phyloP scores from a whole-genome alignment of 2,888 invertebrate species.

The Ceratothoa steindachneri region DNA sequence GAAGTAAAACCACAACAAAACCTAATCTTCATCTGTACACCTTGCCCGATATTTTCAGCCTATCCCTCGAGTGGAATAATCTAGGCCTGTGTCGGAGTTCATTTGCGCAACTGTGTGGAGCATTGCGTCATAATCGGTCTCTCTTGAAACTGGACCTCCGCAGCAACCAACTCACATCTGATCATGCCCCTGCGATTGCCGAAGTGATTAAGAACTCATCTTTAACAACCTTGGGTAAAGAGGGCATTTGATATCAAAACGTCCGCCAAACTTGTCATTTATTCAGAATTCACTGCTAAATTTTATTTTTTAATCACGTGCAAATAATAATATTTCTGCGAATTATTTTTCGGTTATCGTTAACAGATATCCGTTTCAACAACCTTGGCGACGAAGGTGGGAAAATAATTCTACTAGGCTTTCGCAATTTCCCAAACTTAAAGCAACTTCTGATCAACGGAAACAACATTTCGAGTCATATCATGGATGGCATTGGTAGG shows the following conservation, averaged over 20 bases:
- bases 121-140: constrained; percentile 14
- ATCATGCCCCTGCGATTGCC: constrained; percentile 20
- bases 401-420: constrained; percentile 25
- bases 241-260: too few species aligned
- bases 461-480: constrained; percentile 30
- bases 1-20: too few species aligned
- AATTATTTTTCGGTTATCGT: too few species aligned
- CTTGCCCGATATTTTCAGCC: too few species aligned
- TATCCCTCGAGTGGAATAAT: constrained; percentile 37
- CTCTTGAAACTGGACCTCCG: constrained; percentile 28
- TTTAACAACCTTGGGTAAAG: constrained; percentile 22
- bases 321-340: too few species aligned
- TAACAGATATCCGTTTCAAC: constrained; percentile 40
- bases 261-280: too few species aligned
- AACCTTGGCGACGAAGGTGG: constrained; percentile 29
- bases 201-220: constrained; percentile 18
- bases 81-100: constrained; percentile 21
- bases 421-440: constrained; percentile 24
- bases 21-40: too few species aligned
- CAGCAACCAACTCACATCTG: constrained; percentile 32
- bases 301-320: too few species aligned
- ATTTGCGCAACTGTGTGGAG: constrained; percentile 29
- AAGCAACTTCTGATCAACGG: constrained; percentile 20
- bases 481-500: constrained; percentile 16
- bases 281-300: too few species aligned